Base-by-base conservation (phyloP, 1,140 invertebrate species). In the Rhyacophila brunnea region DNA sequence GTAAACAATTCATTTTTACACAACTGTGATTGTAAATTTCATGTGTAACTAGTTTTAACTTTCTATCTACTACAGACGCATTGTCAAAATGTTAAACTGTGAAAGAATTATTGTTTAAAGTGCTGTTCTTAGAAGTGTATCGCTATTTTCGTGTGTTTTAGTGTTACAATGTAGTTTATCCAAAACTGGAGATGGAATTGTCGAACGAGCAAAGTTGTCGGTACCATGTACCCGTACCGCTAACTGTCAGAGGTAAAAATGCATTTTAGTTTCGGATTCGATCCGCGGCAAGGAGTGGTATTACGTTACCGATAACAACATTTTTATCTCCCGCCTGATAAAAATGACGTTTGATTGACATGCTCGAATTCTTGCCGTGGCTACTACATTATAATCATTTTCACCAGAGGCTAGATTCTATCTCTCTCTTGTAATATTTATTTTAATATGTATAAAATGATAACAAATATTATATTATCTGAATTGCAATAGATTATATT, bases 341-440 rank as follows among this genome's bases (percentile, higher is more conserved):
- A 55, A 55, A 46, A 23, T 55, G 52, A 55, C 52, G 45, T 55
- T 42, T 45, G 51, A 54, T 54, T 54, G 51, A 54, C 51, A 54
- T 28, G 38, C 42, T 45, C 17, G 28, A 36, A 7, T 35, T 32
- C 38, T 52, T 34, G 13, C 13, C 18, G n/a, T 28, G 6, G 34
- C 34, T 35, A 35, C 34, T 35, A 51, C 28, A 42, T 51, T 40
- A 6, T 6, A 19, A 51, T 42, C 49, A 38, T 23, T n/a, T 1
- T 14, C 6, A 51, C 6, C 49, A 18, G 15, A 51, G 49, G 43
- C 18, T 42, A 35, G n/a, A 51, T 42, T 38, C 49, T 4, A 3
- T 51, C 32, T 34, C 46, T 32, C 2, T 6, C 46, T 48, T 34
- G 14, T 7, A 9, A n/a, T n/a, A n/a, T n/a, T n/a, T n/a, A n/a